Evolutionary conservation across 2,113 vertebrate species (phyloP), one percentile per base, ranked within the genome.

Genomic region (Anoura caudifer): DNA sequence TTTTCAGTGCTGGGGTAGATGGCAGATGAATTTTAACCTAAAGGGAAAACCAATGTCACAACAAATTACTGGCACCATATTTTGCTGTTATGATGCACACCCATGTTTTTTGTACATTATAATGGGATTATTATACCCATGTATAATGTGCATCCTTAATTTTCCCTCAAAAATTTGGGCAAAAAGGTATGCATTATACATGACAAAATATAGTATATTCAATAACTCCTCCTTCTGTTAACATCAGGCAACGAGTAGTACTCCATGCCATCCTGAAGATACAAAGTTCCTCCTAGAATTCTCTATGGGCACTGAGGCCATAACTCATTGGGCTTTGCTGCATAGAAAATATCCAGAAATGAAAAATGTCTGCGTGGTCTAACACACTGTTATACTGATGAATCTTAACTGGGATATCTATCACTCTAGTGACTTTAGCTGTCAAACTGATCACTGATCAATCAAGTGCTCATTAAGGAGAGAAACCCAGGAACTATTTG

Each of bases 391-490:
- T 95, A 82, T 93, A 96, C 0, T 96, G 61, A 97, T 85, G 91
- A 94, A 91, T 20, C 77, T 86, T 72, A 82, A 76, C 72, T 17
- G 36, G 72, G 86, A 12, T 93, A 98, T 98, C 86, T 77, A 95
- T 97, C 96, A 98, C 45, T 81, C 72, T 91, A 91, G 67, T 87
- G 90, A 97, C 96, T 98, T 97, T 93, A 98, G 95, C 90, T 96
- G 86, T 85, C 59, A 87, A 96, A 97, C 86, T 97, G 97, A 92
- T 98, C 97, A 98, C 63, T 97, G 98, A 98, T 98, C 96, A 97
- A 91, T 59, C 95, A 98, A 96, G 84, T n/a, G 93, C 19, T 90
- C 87, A 96, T 80, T 96, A 96, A 96, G 95, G 79, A 97, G 88
- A 83, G 41, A 94, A 90, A 97, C 76, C n/a, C 94, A 88, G 91